These are phyloP conservation scores for Hemibagrus guttatus DNA, from an alignment of 2,797 vertebrate species.

Conservation along the genomic window DNA sequence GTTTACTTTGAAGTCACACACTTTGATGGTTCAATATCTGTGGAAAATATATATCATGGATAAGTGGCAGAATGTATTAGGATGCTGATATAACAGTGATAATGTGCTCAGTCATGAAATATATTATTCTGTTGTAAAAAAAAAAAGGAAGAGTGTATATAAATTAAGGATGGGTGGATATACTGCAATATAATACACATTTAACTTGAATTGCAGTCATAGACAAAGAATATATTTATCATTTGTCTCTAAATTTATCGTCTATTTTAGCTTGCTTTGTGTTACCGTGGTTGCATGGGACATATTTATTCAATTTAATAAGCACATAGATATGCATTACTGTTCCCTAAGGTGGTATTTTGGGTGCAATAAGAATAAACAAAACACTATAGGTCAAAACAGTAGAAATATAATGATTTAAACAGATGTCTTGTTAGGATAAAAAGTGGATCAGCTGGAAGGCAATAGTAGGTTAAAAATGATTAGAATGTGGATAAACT, in stretches of 20 bases:
- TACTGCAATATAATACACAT: neutral
- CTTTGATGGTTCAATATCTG: constrained; percentile 65
- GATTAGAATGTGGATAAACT: neutral
- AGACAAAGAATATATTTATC: neutral
- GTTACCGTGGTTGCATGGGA: neutral
- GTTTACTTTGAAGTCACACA: constrained; percentile 64
- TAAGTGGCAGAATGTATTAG: constrained; percentile 58
- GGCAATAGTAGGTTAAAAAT: neutral
- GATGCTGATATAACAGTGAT: constrained; percentile 35
- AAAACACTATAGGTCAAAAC: neutral
- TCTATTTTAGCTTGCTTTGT: neutral
- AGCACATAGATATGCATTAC: neutral
- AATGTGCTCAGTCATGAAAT: neutral
- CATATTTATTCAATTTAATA: neutral
- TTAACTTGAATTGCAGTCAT: neutral
- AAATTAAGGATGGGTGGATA: neutral
- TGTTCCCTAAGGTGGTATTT: neutral
- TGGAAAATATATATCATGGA: constrained; percentile 49
- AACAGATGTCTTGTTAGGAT: neutral
- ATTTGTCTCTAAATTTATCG: neutral
- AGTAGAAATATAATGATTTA: neutral
- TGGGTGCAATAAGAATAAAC: neutral
- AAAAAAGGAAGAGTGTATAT: too few species aligned
- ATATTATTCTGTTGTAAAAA: neutral
- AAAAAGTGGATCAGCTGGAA: neutral